These are phyloP conservation scores for Dynastes tityus DNA, from an alignment of 2,888 invertebrate genomes.

Conservation along the genomic window DNA sequence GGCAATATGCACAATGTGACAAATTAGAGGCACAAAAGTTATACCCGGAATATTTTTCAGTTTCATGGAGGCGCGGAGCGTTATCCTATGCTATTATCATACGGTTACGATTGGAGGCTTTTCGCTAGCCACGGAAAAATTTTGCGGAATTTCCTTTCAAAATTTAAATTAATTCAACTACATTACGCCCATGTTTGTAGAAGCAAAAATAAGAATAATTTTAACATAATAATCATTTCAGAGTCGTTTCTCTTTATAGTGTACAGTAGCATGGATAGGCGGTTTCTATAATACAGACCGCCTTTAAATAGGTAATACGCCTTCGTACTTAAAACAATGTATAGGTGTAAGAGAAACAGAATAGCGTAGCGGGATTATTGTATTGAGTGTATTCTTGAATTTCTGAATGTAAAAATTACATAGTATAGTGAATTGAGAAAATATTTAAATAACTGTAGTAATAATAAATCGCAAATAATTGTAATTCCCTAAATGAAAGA, in stretches of 20 bases:
- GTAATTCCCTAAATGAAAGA: too few species aligned
- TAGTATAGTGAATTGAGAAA: too few species aligned
- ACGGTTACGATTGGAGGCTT: not conserved
- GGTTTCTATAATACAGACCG: constrained; percentile 35
- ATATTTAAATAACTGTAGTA: too few species aligned
- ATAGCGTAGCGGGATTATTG: not conserved
- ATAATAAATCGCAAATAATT: too few species aligned
- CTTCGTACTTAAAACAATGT: constrained; percentile 28
- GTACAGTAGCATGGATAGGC: constrained; percentile 28
- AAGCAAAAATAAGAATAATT: constrained; percentile 11
- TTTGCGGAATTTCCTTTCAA: constrained; percentile 20
- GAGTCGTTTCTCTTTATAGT: constrained; percentile 3
- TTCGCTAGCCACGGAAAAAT: constrained; percentile 11
- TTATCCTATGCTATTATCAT: too few species aligned
- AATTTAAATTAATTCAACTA: not conserved
- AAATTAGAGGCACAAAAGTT: constrained; percentile 44
- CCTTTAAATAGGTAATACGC: constrained; percentile 35
- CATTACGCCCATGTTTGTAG: constrained; percentile 10
- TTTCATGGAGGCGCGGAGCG: constrained; percentile 25
- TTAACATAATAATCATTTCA: constrained; percentile 15
- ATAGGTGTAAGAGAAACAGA: constrained; percentile 14
- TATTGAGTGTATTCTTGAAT: too few species aligned
- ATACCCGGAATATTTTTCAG: constrained; percentile 26
- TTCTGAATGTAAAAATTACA: too few species aligned
- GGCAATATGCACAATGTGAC: constrained; percentile 50